phyloP scores from a whole-genome alignment of 2,797 vertebrate species.

The Sphenodon punctatus region DNA sequence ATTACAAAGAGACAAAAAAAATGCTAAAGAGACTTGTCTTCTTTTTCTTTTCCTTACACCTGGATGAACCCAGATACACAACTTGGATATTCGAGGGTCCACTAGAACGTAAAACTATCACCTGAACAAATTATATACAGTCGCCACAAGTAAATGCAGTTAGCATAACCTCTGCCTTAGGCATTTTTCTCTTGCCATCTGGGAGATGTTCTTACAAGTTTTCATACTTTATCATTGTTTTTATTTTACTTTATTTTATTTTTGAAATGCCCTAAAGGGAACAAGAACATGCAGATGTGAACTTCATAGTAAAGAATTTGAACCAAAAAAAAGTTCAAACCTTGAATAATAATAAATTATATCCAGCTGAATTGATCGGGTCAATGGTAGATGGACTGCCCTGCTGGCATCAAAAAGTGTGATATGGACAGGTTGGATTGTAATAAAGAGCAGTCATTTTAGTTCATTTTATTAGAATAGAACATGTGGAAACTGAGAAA shows the following conservation, averaged over 20 bases:
- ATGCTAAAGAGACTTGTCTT: conserved; percentile 10
- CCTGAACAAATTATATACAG: conserved; percentile 15
- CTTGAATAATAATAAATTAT: not conserved
- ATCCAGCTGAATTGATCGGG: not conserved
- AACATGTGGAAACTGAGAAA: not conserved
- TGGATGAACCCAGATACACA: not conserved
- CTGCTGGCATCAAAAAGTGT: conserved; percentile 8
- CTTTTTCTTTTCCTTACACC: not conserved
- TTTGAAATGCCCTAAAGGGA: not conserved
- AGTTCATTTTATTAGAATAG: not conserved
- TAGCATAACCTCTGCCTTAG: fast-evolving
- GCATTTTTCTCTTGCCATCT: not conserved
- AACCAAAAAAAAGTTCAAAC: not conserved
- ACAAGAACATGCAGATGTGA: not conserved
- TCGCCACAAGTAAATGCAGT: not conserved
- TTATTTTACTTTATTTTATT: not conserved
- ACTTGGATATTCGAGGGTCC: not conserved
- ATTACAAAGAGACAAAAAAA: conserved; percentile 21
- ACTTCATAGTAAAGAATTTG: not conserved
- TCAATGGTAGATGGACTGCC: not conserved
- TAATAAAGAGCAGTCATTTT: conserved; percentile 30
- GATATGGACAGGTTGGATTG: not conserved
- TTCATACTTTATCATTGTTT: not conserved
- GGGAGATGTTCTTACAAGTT: conserved; percentile 10
- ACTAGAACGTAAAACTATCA: not conserved